phyloP scores from a whole-genome alignment of 2,797 vertebrate species.

The Eulemur coronatus region DNA sequence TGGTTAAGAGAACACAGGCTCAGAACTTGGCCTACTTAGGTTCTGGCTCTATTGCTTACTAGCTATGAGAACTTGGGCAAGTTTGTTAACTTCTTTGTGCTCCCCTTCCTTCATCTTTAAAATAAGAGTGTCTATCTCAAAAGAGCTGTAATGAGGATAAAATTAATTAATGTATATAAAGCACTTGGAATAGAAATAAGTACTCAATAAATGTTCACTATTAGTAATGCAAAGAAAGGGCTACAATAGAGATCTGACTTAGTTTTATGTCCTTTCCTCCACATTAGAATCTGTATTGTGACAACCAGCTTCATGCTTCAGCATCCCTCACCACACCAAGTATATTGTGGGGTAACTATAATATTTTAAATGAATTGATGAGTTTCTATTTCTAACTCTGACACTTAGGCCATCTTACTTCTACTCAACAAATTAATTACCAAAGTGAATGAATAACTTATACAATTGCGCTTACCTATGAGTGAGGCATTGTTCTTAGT shows the following conservation, averaged over 20 bases:
- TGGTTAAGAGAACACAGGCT: neutral
- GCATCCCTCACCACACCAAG: neutral
- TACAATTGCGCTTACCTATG: neutral
- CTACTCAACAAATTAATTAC: neutral
- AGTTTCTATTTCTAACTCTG: conserved; percentile 24
- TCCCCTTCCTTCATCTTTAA: neutral
- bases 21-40: neutral
- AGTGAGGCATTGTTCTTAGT: neutral
- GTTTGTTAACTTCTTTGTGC: neutral
- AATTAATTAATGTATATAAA: neutral
- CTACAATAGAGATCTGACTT: neutral
- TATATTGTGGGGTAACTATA: neutral
- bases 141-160: neutral
- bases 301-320: neutral
- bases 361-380: conserved; percentile 13
- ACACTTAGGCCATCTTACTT: neutral
- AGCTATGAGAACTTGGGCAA: neutral
- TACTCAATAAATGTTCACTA: neutral
- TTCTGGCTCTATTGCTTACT: neutral
- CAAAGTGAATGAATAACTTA: neutral
- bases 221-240: neutral
- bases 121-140: neutral
- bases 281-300: neutral
- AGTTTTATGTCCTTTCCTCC: neutral
- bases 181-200: neutral